These are phyloP conservation scores for Tuta absoluta DNA, from an alignment of 2,888 invertebrate genomes.

Conservation along the genomic window DNA sequence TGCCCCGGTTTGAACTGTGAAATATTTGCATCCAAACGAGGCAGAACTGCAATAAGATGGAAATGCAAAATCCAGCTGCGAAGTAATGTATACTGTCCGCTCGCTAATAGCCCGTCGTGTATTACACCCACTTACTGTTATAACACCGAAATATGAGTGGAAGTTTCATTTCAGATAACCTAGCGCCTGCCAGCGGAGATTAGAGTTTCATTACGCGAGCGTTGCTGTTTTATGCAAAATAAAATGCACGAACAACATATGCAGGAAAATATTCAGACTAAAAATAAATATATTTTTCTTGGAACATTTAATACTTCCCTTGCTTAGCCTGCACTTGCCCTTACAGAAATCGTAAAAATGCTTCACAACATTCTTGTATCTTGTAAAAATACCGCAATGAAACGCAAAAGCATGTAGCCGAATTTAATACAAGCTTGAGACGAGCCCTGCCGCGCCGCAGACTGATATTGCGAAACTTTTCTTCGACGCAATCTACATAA, in stretches of 20 bases:
- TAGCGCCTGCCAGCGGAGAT: conserved; percentile 9
- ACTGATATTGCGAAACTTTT: conserved; percentile 79
- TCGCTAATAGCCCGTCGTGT: conserved; percentile 49
- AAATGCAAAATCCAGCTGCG: no score
- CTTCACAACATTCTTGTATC: conserved; percentile 43
- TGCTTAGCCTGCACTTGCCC: no score
- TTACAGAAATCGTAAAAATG: conserved; percentile 30
- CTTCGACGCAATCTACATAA: conserved; percentile 79
- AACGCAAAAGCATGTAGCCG: conserved; percentile 61
- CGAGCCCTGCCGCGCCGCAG: conserved; percentile 57
- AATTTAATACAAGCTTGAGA: conserved; percentile 64
- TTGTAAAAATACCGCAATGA: conserved; percentile 57
- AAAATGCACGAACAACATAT: background rate
- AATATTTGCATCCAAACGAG: conserved; percentile 77
- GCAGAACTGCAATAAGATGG: conserved; percentile 70
- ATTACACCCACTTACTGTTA: conserved; percentile 39
- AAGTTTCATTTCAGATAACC: conserved; percentile 7
- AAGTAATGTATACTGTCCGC: no score
- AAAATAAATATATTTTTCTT: background rate
- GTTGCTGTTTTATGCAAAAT: background rate
- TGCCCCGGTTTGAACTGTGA: conserved; percentile 63
- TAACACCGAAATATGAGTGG: conserved; percentile 5
- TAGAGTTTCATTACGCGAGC: background rate
- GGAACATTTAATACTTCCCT: conserved; percentile 26
- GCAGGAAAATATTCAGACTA: background rate